Evolutionary conservation across 1,140 invertebrate genomes (phyloP), one percentile per base, ranked within the genome.

Genomic region (Scaptomyza graminum): DNA sequence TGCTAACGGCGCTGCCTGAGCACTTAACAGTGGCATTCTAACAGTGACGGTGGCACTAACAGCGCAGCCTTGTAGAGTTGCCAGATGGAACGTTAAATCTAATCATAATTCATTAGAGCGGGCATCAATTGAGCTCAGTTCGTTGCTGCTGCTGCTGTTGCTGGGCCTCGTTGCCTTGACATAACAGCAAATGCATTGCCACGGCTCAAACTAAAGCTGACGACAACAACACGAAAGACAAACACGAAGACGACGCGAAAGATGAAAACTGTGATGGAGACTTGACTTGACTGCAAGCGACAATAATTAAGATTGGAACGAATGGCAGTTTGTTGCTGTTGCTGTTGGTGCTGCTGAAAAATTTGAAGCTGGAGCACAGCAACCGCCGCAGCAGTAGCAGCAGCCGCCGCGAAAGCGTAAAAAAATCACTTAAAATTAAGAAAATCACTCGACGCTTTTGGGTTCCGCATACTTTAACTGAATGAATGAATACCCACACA

Each of bases 251-350:
- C 56, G 68, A 43, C 65, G 51, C 28, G 39, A 51, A 16, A 70
- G 28, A 54, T 55, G 49, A 16, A 59, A 49, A 31, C 55, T 44
- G 51, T 43, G 50, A 22, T 59, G 52, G 56, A 65, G 63, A 73
- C 64, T 62, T 61, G 64, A 43, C 56, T 72, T 54, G 37, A 55
- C 63, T 62, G 56, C 64, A 68, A 73, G 60, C 49, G 81, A 67
- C 76, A 76, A 84, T 74, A 85, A 84, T 84, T 84, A 84, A 80
- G 81, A 85, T 85, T 69, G 81, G 69, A 85, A 74, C 74, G 69
- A 80, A 84, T 83, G 66, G 65, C 59, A 44, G 47, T 46, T 44
- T 41, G 51, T 28, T 31, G 43, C 12, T 8, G 66, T 5, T 6
- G 43, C 39, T 5, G 50, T 34, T 5, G 22, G 16, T 16, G 60